Base-by-base conservation (phyloP, 2,888 invertebrate species). In the Mechanitis messenoides region DNA sequence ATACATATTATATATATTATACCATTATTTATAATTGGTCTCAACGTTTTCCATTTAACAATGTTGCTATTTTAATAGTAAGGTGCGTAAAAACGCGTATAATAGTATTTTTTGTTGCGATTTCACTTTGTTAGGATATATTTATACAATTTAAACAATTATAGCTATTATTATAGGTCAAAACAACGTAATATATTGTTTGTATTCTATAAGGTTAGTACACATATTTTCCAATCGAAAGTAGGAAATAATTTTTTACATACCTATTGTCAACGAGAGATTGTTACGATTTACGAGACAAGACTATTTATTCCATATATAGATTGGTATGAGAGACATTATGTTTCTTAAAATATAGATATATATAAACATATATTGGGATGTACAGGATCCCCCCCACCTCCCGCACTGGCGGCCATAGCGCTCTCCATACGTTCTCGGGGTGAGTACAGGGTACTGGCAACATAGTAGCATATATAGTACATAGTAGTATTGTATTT, bases 391-490 rank as follows among this genome's bases (percentile, higher is more conserved):
- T 58, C 67, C 58, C 67, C 76, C 57, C 69, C 71, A 45, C 74
- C 74, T 60, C 78, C 80, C 46, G 77, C 80, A 56, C 72, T 86
- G 68, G 87, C 85, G 57, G 85, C 87, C 68, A 81, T 89, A 65
- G 86, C 87, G 67, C 83, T 89, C 66, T 83, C 88, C 60, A 87
- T 89, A 75, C 80, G 80, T 71, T 89, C 88, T 65, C 79, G 86
- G 70, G 85, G 88, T 89, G 81, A 88, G 88, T 86, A 42, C 56
- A 68, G 59, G 63, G 62, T 35, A 35, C 35, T 35, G 35, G 35
- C 6, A 35, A 35, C 35, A 35, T 6, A 35, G 35, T 35, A 35
- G 35, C 3, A 6, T 35, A 35, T 42, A 58, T 28, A 53, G 53
- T 58, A 58, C 56, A 20, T 35, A 38, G 33, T 42, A 38, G 38